Percentiles rank a stretch among this genome's conserved stretches.
Conservation (phyloP, 64 coral and sea anemone species). For the Trachythela sp. region DNA sequence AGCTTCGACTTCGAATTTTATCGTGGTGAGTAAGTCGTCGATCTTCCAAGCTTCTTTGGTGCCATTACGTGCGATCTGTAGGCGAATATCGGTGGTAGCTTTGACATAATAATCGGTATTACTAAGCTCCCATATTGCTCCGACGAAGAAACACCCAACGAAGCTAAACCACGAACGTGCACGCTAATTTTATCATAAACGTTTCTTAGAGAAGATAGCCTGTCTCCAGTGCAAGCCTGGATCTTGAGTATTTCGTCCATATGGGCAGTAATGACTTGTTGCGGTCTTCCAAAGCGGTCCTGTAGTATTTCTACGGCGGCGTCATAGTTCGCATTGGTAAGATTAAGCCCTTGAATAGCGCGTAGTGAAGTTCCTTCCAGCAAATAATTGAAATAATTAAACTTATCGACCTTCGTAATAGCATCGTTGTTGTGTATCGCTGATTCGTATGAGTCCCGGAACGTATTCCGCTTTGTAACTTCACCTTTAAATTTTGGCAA, state of each 20-base stretch:
- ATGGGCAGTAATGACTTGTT: neutral
- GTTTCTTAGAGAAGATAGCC: neutral
- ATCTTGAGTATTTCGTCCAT: neutral
- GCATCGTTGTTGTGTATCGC: conserved; percentile 26
- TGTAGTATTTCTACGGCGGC: neutral
- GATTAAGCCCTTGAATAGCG: neutral
- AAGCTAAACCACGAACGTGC: neutral
- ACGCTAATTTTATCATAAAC: neutral
- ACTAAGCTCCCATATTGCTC: neutral
- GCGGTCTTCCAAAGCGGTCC: neutral
- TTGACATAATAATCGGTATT: neutral
- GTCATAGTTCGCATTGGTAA: neutral
- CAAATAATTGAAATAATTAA: neutral
- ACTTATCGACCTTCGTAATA: conserved; percentile 32
- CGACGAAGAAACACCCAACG: neutral
- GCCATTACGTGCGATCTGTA: neutral
- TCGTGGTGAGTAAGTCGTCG: conserved; percentile 23
- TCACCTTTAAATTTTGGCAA: conserved; percentile 34
- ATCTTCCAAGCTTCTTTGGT: conserved; percentile 35
- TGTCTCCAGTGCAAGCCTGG: neutral
- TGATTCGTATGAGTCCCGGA: conserved; percentile 44
- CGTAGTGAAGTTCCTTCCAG: neutral
- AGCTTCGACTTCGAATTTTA: conserved; percentile 37
- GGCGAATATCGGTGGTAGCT: neutral
- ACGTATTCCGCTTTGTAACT: conserved; percentile 30